Conservation (phyloP, 1,140 invertebrate species). For the Agrypnia vestita region DNA sequence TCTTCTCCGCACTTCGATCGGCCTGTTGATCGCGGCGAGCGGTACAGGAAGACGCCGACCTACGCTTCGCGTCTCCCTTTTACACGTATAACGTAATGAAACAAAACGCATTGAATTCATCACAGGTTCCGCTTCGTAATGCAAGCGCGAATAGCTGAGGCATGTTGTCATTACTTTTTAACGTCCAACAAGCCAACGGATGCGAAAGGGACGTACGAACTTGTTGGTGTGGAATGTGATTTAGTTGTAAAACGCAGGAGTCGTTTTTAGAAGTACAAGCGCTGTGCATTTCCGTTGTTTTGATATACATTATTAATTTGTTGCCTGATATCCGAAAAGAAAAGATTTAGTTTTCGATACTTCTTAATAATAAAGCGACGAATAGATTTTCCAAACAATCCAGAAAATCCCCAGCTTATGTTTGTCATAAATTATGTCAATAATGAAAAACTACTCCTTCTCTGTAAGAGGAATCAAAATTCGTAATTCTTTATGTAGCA, state of each 20-base stretch:
- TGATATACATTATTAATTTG: background rate
- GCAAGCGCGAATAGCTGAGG: constrained; percentile 35
- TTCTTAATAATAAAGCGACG: too few relatives aligned
- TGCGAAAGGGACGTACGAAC: background rate
- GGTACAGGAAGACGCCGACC: constrained; percentile 1
- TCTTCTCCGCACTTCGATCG: constrained; percentile 27
- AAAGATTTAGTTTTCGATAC: too few relatives aligned
- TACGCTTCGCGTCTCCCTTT: background rate
- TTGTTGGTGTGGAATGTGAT: constrained; percentile 17
- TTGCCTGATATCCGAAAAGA: too few relatives aligned
- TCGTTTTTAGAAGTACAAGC: background rate
- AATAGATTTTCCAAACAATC: too few relatives aligned
- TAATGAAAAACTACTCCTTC: too few relatives aligned
- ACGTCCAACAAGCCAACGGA: background rate
- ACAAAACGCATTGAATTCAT: background rate
- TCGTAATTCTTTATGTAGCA: too few relatives aligned
- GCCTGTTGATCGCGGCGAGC: constrained; percentile 15
- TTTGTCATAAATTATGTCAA: too few relatives aligned
- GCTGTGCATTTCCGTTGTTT: background rate
- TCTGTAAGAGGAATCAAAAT: too few relatives aligned
- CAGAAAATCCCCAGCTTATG: too few relatives aligned
- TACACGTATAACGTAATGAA: background rate
- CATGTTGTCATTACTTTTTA: background rate
- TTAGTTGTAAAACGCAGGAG: constrained; percentile 29
- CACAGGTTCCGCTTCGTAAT: constrained; percentile 35